Percentiles rank a stretch among this genome's conserved stretches.
Evolutionary conservation across 2,797 vertebrate species (phyloP).

Genomic region (Falco peregrinus): DNA sequence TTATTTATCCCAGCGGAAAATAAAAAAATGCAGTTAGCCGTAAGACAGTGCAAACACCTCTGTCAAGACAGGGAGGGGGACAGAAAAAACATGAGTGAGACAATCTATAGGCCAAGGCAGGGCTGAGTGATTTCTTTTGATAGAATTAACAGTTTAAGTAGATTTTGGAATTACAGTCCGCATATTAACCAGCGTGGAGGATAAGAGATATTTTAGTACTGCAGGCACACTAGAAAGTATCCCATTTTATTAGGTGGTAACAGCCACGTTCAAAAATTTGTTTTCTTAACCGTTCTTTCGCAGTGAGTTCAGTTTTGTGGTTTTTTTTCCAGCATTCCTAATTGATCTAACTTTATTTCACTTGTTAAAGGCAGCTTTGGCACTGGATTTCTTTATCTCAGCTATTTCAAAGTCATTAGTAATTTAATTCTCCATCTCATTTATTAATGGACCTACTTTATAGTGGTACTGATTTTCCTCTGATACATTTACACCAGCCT

Average conservation of each 20-base stretch:
- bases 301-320: not conserved
- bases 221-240: not conserved
- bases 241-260: not conserved
- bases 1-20: not conserved
- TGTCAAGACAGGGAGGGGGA: not conserved
- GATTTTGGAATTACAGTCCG: not conserved
- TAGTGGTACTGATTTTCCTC: not conserved
- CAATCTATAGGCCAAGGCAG: not conserved
- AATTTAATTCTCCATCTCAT: slow-evolving; percentile 41
- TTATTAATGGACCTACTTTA: slow-evolving; percentile 49
- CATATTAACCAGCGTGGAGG: not conserved
- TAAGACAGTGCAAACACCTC: not conserved
- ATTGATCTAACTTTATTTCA: not conserved
- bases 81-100: not conserved
- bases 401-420: slow-evolving; percentile 40
- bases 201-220: not conserved
- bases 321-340: not conserved
- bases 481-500: not conserved
- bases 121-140: not conserved
- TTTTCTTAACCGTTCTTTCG: not conserved
- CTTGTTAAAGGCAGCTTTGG: slow-evolving; percentile 11
- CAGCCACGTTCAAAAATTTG: not conserved
- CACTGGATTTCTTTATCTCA: slow-evolving; percentile 30
- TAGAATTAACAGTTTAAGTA: not conserved
- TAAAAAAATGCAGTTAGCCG: not conserved